A percentile compares a stretch with the other conserved stretches of the same genome.
Conservation (phyloP, 2,797 vertebrate genomes). For the Argya squamiceps region DNA sequence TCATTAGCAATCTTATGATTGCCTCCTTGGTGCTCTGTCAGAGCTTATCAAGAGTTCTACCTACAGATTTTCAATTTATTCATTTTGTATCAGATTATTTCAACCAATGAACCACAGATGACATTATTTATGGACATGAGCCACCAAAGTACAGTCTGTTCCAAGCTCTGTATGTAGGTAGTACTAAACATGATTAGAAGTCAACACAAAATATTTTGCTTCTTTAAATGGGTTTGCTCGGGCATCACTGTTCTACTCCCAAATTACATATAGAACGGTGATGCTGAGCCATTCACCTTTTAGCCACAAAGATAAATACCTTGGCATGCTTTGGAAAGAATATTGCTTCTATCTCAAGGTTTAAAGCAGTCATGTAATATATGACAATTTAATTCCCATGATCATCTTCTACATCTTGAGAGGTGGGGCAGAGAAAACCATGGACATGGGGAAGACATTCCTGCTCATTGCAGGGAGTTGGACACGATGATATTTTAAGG, state of each 20-base stretch:
- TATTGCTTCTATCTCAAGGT: neutral
- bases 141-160: conserved; percentile 6
- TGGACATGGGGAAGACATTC: neutral
- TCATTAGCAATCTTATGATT: conserved; percentile 51
- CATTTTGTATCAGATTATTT: conserved; percentile 65
- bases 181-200: conserved; percentile 4
- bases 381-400: neutral
- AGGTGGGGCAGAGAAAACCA: neutral
- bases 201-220: neutral
- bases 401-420: neutral
- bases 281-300: neutral
- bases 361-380: neutral
- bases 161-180: neutral
- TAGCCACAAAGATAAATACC: neutral
- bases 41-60: conserved; percentile 53
- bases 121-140: conserved; percentile 51
- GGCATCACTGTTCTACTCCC: neutral
- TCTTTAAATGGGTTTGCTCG: neutral
- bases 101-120: conserved; percentile 49
- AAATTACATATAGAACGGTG: neutral
- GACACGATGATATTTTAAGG: neutral
- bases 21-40: conserved; percentile 31
- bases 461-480: neutral
- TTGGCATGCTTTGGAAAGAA: neutral
- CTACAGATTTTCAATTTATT: conserved; percentile 58